A percentile compares a stretch with the other conserved stretches of the same genome.
Conservation (phyloP, 1,140 invertebrate genomes). For the Pogonognathellus flavescens region DNA sequence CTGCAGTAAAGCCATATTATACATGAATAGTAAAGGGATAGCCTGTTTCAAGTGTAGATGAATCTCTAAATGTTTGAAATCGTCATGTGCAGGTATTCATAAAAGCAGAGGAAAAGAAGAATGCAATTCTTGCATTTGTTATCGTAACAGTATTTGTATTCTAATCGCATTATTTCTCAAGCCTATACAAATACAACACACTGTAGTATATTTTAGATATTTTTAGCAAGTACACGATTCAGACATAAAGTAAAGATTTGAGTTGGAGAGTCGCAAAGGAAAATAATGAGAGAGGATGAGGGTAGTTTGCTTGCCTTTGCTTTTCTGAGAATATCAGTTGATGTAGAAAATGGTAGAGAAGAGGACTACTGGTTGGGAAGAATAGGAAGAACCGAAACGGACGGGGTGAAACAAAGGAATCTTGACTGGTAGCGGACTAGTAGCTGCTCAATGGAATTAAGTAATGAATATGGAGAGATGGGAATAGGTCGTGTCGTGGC, state of each 20-base stretch:
- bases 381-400: neutral
- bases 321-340: neutral
- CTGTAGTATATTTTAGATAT: neutral
- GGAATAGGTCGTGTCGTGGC: conserved; percentile 54
- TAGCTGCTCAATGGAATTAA: conserved; percentile 60
- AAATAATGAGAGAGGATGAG: neutral
- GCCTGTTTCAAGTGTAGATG: no score
- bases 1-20: no score
- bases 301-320: neutral
- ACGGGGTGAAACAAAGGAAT: conserved; percentile 42
- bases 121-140: no score
- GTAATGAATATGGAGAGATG: conserved; percentile 56
- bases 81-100: no score
- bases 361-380: neutral
- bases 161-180: no score
- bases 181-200: no score
- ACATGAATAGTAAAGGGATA: no score
- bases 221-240: no score
- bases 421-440: conserved; percentile 43
- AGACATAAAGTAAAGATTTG: neutral
- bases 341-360: conserved; percentile 1
- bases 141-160: no score
- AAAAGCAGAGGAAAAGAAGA: no score
- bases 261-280: neutral
- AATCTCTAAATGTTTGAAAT: no score